A percentile compares a stretch with the other conserved stretches of the same genome.
Evolutionary conservation across 2,113 vertebrate species (phyloP).

Genomic region (Jacana jacana): DNA sequence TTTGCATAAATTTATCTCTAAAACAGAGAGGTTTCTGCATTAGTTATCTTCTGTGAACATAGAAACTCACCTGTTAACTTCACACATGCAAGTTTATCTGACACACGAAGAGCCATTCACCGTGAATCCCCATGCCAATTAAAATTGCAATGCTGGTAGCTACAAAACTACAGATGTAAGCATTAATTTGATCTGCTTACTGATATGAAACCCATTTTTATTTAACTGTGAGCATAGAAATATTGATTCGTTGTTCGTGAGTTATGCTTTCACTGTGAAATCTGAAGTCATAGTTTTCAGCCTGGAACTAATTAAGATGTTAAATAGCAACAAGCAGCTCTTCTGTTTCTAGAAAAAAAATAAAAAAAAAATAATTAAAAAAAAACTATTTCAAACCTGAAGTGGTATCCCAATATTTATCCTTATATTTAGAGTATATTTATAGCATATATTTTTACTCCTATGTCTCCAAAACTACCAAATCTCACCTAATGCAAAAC

Average conservation of each 20-base stretch:
- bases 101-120: background rate
- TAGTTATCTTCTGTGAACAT: background rate
- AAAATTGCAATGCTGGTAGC: background rate
- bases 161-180: constrained; percentile 21
- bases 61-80: background rate
- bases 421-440: background rate
- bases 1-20: background rate
- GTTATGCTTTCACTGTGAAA: constrained; percentile 39
- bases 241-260: constrained; percentile 25
- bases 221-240: background rate
- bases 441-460: background rate
- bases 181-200: constrained; percentile 22
- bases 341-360: background rate
- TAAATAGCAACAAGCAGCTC: background rate
- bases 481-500: background rate
- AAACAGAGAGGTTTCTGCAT: background rate
- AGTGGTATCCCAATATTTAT: background rate
- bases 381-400: background rate
- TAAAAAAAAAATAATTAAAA: background rate
- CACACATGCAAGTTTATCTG: background rate
- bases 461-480: background rate
- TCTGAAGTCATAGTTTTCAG: constrained; percentile 38
- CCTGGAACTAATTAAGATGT: constrained; percentile 63
- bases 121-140: background rate
- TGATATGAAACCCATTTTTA: constrained; percentile 38